phyloP scores from a whole-genome alignment of 2,888 invertebrate species.

The Micoletzkya japonica region DNA sequence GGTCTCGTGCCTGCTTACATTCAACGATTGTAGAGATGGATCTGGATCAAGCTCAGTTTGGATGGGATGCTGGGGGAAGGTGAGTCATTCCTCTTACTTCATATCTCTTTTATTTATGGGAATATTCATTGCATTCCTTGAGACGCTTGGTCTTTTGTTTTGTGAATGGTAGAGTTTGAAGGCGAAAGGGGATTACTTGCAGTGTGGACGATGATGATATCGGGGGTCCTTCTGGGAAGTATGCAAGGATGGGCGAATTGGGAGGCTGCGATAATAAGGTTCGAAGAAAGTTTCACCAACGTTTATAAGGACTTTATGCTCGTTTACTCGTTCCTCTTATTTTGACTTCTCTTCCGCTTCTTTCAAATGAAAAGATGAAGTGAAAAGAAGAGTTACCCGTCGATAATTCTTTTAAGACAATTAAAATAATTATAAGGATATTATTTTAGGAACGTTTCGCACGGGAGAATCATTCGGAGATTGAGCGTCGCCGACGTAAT shows the following conservation, averaged over 20 bases:
- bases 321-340: too few relatives aligned
- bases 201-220: slow-evolving; percentile 15
- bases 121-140: not conserved
- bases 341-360: too few relatives aligned
- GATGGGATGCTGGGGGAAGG: slow-evolving; percentile 8
- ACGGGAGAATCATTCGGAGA: slow-evolving; percentile 68
- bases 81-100: not conserved
- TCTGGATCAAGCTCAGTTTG: not conserved
- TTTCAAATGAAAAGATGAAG: too few relatives aligned
- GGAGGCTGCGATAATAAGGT: slow-evolving; percentile 32
- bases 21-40: not conserved
- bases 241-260: slow-evolving; percentile 45
- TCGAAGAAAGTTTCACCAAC: not conserved
- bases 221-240: slow-evolving; percentile 49
- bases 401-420: not conserved
- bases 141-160: not conserved
- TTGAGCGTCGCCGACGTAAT: slow-evolving; percentile 93
- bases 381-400: too few relatives aligned
- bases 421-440: slow-evolving; percentile 25
- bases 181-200: too few relatives aligned
- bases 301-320: too few relatives aligned
- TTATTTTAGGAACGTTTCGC: slow-evolving; percentile 61
- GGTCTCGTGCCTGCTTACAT: not conserved
- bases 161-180: not conserved
- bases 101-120: not conserved